Conservation (phyloP, 2,113 vertebrate genomes). For the Mionectes macconnelli region DNA sequence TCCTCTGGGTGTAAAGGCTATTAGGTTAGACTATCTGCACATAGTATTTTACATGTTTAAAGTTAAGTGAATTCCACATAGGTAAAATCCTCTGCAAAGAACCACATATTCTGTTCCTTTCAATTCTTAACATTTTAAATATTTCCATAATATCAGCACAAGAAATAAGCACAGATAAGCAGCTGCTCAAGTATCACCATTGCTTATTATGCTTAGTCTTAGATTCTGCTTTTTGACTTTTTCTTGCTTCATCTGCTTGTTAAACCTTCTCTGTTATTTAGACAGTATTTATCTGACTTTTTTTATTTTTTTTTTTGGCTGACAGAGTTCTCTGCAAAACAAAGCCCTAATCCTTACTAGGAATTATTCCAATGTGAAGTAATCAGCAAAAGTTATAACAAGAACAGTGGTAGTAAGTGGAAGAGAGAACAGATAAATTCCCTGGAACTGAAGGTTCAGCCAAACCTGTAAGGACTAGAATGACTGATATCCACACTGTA, state of each 20-base stretch:
- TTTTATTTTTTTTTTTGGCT: neutral
- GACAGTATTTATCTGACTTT: neutral
- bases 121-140: neutral
- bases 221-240: neutral
- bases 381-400: neutral
- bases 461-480: neutral
- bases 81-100: neutral
- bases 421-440: neutral
- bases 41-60: neutral
- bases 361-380: neutral
- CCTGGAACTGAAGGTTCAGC: neutral
- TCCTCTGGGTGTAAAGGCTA: accelerated
- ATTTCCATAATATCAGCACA: neutral
- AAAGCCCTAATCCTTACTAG: neutral
- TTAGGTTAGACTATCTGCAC: neutral
- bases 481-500: neutral
- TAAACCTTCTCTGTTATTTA: neutral
- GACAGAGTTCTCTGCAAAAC: neutral
- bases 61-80: neutral
- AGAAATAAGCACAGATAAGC: neutral
- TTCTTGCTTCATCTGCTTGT: neutral
- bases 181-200: accelerated
- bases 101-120: neutral
- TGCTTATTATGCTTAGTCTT: neutral
- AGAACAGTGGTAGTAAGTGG: neutral